Evolutionary conservation across 2,888 invertebrate genomes (phyloP).

Genomic region (Chrysolina americana): DNA sequence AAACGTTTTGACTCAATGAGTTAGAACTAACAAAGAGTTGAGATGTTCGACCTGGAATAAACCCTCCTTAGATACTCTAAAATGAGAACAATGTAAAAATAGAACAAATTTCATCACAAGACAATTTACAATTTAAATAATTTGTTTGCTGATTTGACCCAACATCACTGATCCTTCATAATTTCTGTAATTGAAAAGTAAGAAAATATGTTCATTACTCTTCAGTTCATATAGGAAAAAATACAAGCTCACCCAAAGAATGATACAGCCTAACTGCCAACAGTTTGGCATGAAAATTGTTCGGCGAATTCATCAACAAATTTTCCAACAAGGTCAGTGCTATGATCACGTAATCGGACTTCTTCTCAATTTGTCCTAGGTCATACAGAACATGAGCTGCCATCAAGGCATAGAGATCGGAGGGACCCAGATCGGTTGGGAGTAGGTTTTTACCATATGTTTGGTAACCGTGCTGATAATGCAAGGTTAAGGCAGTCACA

Average conservation of each 20-base stretch:
- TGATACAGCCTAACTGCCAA: slow-evolving; percentile 88
- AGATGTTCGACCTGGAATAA: too few species aligned
- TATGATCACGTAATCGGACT: slow-evolving; percentile 74
- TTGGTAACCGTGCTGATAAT: slow-evolving; percentile 77
- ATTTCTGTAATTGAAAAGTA: too few species aligned
- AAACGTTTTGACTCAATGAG: too few species aligned
- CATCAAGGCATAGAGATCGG: slow-evolving; percentile 86
- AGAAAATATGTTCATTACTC: too few species aligned
- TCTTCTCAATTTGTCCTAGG: slow-evolving; percentile 72
- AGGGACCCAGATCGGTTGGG: slow-evolving; percentile 80
- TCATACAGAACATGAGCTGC: slow-evolving; percentile 81
- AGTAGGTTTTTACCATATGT: slow-evolving; percentile 74
- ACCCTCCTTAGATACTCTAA: too few species aligned
- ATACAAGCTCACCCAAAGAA: slow-evolving; percentile 72
- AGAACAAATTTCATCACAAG: too few species aligned
- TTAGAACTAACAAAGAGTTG: too few species aligned
- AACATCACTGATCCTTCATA: too few species aligned
- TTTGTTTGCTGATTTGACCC: too few species aligned
- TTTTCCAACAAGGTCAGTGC: slow-evolving; percentile 82
- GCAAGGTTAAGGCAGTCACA: slow-evolving; percentile 75
- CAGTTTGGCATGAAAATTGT: slow-evolving; percentile 92
- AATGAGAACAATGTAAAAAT: too few species aligned
- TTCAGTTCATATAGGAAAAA: background rate
- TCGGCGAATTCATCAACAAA: slow-evolving; percentile 83
- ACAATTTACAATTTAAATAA: too few species aligned